These are phyloP conservation scores for Dipodomys spectabilis DNA, from an alignment of 2,113 vertebrate species.

Conservation along the genomic window DNA sequence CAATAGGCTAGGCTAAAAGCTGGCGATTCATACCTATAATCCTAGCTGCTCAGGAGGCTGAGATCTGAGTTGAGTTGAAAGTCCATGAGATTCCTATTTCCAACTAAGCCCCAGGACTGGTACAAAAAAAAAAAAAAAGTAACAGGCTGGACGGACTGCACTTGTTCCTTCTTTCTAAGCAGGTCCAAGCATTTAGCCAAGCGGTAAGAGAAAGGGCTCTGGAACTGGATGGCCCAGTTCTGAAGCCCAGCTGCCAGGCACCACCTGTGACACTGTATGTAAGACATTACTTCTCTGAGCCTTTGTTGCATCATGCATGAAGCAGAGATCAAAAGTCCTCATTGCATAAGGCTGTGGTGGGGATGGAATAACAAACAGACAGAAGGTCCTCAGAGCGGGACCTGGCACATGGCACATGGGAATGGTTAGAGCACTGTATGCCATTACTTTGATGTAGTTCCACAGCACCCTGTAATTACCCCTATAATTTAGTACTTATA, in stretches of 20 bases:
- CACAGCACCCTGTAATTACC: neutral
- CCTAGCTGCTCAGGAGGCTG: too few relatives aligned
- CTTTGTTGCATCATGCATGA: slow-evolving; percentile 7
- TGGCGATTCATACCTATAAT: too few relatives aligned
- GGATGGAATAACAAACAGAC: neutral
- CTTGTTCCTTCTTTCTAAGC: neutral
- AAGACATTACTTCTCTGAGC: neutral
- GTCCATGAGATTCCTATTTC: too few relatives aligned
- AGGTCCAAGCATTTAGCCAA: neutral
- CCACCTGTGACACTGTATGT: neutral
- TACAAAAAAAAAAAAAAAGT: neutral
- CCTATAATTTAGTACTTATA: neutral
- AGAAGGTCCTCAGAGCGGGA: neutral
- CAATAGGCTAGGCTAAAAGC: too few relatives aligned
- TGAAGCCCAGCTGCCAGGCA: neutral
- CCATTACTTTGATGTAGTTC: neutral
- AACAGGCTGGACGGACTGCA: neutral
- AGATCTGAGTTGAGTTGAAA: too few relatives aligned
- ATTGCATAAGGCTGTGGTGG: neutral
- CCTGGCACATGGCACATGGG: neutral
- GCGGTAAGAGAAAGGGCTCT: slow-evolving; percentile 26
- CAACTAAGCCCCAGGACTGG: too few relatives aligned
- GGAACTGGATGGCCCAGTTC: slow-evolving; percentile 14
- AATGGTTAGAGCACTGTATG: neutral
- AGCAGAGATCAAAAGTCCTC: neutral